Conservation (phyloP, 2,888 invertebrate genomes). For the Agriopis marginaria region DNA sequence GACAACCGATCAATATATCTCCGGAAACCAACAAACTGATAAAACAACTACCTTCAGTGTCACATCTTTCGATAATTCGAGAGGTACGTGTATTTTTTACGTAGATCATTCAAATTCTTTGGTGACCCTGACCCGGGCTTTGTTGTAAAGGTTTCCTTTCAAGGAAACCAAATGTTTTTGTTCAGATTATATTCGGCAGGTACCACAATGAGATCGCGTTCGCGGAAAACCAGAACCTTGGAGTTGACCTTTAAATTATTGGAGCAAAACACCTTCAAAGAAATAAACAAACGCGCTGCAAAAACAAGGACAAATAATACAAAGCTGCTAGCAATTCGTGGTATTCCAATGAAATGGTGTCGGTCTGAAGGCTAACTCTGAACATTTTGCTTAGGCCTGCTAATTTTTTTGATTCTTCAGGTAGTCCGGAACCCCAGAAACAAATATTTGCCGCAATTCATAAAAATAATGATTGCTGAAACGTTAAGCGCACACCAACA, state of each 20-base stretch:
- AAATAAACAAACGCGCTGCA: constrained; percentile 7
- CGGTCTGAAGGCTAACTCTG: constrained; percentile 1
- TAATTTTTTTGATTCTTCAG: constrained; percentile 27
- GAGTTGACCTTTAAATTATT: constrained; percentile 30
- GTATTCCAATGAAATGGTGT: constrained; percentile 23
- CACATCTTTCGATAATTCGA: neutral
- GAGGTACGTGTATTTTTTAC: constrained; percentile 41
- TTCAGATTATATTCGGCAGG: constrained; percentile 47
- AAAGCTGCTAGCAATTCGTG: constrained; percentile 11
- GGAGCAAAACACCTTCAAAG: constrained; percentile 16
- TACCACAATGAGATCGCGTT: constrained; percentile 40
- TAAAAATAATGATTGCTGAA: neutral
- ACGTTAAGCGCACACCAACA: neutral
- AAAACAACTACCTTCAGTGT: constrained; percentile 5
- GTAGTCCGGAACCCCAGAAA: constrained; percentile 7
- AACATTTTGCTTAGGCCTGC: constrained; percentile 2
- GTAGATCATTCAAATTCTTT: constrained; percentile 12
- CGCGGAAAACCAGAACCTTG: constrained; percentile 36
- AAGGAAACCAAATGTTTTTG: constrained; percentile 41
- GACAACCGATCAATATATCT: neutral
- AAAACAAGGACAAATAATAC: constrained; percentile 16
- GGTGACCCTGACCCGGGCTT: constrained; percentile 18
- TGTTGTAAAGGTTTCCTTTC: constrained; percentile 39
- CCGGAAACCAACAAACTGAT: constrained; percentile 10
- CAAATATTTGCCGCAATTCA: constrained; percentile 9